Percentiles rank a stretch among this genome's conserved stretches.
These are phyloP conservation scores for Drosophila varians DNA, from an alignment of 1,140 invertebrate genomes.

Conservation along the genomic window DNA sequence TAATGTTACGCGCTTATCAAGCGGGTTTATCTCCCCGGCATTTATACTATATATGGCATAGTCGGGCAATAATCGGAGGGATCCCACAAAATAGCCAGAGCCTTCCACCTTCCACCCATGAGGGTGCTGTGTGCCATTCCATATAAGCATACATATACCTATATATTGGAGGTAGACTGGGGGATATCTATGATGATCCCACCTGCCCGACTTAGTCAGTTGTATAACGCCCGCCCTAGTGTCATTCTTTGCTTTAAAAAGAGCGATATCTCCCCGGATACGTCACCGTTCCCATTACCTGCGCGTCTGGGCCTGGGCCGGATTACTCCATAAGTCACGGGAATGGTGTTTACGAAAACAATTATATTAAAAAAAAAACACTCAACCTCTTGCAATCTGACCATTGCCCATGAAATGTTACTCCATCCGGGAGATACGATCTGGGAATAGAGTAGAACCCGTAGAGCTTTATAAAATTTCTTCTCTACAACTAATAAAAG, in stretches of 20 bases:
- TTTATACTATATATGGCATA: conserved; percentile 18
- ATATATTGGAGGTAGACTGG: not conserved
- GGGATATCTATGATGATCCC: conserved; percentile 20
- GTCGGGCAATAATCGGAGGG: conserved; percentile 32
- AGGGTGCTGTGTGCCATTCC: conserved; percentile 1
- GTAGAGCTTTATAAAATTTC: too few species aligned
- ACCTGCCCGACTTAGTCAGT: conserved; percentile 5
- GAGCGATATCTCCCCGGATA: conserved; percentile 21
- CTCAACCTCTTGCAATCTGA: not conserved
- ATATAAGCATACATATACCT: not conserved
- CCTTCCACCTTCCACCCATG: conserved; percentile 19
- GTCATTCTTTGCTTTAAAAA: not conserved
- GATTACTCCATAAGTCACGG: conserved; percentile 28
- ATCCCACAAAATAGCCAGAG: conserved; percentile 19
- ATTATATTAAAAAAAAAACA: conserved; percentile 3
- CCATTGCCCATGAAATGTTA: not conserved
- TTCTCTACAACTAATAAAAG: too few species aligned
- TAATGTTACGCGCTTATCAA: conserved; percentile 55
- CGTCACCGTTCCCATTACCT: conserved; percentile 32
- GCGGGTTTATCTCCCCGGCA: conserved; percentile 51
- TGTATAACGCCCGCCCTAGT: conserved; percentile 11
- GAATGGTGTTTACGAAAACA: conserved; percentile 9
- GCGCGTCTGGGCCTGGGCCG: not conserved
- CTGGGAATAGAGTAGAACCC: too few species aligned
- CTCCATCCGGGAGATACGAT: too few species aligned